Evolutionary conservation across 1,140 invertebrate genomes (phyloP).

Genomic region (Pogonognathellus flavescens): DNA sequence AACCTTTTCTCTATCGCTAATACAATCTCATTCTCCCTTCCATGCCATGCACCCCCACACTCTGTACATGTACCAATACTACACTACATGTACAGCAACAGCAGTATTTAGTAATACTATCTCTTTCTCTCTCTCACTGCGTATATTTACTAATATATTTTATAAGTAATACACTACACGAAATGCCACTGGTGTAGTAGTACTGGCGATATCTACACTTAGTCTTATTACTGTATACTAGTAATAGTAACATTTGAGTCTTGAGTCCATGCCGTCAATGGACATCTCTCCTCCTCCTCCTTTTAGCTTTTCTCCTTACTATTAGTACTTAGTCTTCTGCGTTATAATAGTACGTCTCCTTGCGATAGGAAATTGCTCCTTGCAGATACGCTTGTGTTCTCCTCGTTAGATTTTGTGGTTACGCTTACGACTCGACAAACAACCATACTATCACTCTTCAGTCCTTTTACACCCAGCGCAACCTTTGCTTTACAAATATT

Average conservation of each 20-base stretch:
- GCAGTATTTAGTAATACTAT: background rate
- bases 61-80: too few relatives aligned
- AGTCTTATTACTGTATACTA: background rate
- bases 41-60: background rate
- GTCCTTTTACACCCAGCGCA: background rate
- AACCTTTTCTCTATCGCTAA: background rate
- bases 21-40: background rate
- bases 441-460: slow-evolving; percentile 50
- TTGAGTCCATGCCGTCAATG: slow-evolving; percentile 24
- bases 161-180: too few relatives aligned
- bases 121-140: background rate
- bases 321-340: background rate
- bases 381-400: slow-evolving; percentile 44
- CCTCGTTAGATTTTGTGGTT: slow-evolving; percentile 49
- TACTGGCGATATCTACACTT: too few relatives aligned
- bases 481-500: too few relatives aligned
- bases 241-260: background rate
- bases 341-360: background rate
- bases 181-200: too few relatives aligned
- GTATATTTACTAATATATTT: slow-evolving; percentile 13
- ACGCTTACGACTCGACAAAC: slow-evolving; percentile 49
- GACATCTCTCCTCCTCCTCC: slow-evolving; percentile 26
- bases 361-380: slow-evolving; percentile 44
- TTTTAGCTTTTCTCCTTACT: slow-evolving; percentile 37
- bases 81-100: too few relatives aligned